Evolutionary conservation across 2,113 vertebrate species (phyloP).

Genomic region (Lethenteron camtschaticum): DNA sequence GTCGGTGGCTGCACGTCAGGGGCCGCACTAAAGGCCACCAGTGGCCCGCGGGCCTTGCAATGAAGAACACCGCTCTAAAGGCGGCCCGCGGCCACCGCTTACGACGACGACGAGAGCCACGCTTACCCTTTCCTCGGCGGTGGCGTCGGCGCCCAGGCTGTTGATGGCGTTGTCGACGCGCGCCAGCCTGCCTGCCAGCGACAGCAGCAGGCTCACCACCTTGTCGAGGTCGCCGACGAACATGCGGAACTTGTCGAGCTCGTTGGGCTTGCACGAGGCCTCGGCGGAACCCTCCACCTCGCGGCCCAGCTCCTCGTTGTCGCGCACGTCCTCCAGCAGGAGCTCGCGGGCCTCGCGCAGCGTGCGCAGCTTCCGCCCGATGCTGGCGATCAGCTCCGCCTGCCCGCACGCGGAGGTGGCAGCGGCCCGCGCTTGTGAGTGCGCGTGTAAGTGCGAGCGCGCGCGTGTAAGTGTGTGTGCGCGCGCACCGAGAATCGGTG

Average conservation of each 20-base stretch:
- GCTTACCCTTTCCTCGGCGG: conserved; percentile 46
- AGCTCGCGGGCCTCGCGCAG: conserved; percentile 45
- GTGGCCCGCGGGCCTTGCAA: too few species aligned
- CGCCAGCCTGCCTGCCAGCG: conserved; percentile 60
- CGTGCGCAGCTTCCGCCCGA: conserved; percentile 35
- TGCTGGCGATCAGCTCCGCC: conserved; percentile 53
- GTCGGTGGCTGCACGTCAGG: too few species aligned
- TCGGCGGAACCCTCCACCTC: conserved; percentile 42
- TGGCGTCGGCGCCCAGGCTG: conserved; percentile 31
- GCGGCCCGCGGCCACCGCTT: too few species aligned
- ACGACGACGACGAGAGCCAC: neutral
- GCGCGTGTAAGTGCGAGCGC: too few species aligned
- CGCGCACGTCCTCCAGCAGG: conserved; percentile 38
- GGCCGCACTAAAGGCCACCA: too few species aligned
- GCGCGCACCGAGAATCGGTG: too few species aligned
- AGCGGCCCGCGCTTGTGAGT: too few species aligned
- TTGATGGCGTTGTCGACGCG: conserved; percentile 50
- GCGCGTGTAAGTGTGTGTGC: too few species aligned
- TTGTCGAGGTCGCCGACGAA: conserved; percentile 83
- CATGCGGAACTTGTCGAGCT: conserved; percentile 80
- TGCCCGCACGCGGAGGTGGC: conserved; percentile 14
- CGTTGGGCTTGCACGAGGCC: conserved; percentile 49
- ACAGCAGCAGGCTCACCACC: conserved; percentile 77
- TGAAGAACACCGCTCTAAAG: too few species aligned
- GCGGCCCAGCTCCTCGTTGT: conserved; percentile 36